A percentile compares a stretch with the other conserved stretches of the same genome.
Conservation (phyloP, 2,797 vertebrate species). For the Falco biarmicus region DNA sequence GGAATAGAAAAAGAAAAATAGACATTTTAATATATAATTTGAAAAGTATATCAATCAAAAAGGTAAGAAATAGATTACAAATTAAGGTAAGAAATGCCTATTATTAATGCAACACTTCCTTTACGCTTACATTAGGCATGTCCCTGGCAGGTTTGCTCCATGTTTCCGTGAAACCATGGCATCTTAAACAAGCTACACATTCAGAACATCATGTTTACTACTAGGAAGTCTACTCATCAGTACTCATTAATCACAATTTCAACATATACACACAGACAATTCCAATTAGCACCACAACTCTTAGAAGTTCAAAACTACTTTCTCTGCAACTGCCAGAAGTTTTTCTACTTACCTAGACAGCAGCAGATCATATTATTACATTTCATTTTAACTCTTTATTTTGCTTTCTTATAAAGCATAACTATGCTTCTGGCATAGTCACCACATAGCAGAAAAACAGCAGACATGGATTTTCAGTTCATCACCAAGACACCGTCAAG, state of each 20-base stretch:
- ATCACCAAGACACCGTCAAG: not conserved
- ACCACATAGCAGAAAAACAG: not conserved
- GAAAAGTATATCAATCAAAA: not conserved
- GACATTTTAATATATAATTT: not conserved
- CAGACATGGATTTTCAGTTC: not conserved
- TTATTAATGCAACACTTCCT: not conserved
- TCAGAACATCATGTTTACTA: not conserved
- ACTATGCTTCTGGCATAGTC: not conserved
- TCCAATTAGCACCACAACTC: not conserved
- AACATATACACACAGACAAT: not conserved
- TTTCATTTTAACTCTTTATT: not conserved
- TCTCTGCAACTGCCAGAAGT: not conserved
- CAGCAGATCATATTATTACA: not conserved
- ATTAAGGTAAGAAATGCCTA: not conserved
- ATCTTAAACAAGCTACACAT: not conserved
- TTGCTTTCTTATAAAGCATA: not conserved
- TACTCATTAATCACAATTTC: not conserved
- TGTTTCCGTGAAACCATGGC: not conserved
- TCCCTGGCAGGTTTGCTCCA: not conserved
- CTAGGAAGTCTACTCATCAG: not conserved
- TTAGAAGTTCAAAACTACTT: not conserved
- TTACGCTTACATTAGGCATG: not conserved
- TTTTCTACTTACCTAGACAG: not conserved
- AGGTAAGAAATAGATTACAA: not conserved
- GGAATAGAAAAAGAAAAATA: constrained; percentile 54